Percentiles rank a stretch among this genome's conserved stretches.
phyloP scores from a whole-genome alignment of 2,113 vertebrate species.

The Macaca mulatta region DNA sequence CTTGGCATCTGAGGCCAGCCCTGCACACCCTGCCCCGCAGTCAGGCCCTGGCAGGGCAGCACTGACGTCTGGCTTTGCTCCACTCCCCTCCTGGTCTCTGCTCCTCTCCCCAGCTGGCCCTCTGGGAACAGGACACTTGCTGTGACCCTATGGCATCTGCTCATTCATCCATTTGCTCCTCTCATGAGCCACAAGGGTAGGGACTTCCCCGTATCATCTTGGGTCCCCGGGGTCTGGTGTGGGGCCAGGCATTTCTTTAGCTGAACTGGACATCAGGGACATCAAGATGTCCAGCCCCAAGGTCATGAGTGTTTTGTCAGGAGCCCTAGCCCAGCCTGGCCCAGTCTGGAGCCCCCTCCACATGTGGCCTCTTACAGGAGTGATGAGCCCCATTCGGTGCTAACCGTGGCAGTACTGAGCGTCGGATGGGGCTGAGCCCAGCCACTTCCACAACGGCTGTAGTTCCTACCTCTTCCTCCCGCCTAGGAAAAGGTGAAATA shows the following conservation, averaged over 20 bases:
- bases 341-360: background rate
- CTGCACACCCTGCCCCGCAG: too few relatives aligned
- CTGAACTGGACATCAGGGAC: background rate
- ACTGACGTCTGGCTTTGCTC: too few relatives aligned
- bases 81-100: rapidly evolving
- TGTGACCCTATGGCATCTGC: rapidly evolving
- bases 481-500: background rate
- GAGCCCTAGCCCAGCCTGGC: background rate
- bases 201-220: background rate
- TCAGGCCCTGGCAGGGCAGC: background rate
- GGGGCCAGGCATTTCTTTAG: too few relatives aligned
- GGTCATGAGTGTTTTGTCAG: too few relatives aligned
- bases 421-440: background rate
- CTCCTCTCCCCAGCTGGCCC: background rate
- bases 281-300: background rate
- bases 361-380: background rate
- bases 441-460: background rate
- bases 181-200: background rate
- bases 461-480: background rate
- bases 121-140: background rate
- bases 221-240: rapidly evolving
- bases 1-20: background rate
- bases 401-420: background rate
- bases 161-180: background rate
- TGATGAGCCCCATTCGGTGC: rapidly evolving